Evolutionary conservation across 1,140 invertebrate genomes (phyloP), one percentile per base, ranked within the genome.

Genomic region (Diorhabda elongata): DNA sequence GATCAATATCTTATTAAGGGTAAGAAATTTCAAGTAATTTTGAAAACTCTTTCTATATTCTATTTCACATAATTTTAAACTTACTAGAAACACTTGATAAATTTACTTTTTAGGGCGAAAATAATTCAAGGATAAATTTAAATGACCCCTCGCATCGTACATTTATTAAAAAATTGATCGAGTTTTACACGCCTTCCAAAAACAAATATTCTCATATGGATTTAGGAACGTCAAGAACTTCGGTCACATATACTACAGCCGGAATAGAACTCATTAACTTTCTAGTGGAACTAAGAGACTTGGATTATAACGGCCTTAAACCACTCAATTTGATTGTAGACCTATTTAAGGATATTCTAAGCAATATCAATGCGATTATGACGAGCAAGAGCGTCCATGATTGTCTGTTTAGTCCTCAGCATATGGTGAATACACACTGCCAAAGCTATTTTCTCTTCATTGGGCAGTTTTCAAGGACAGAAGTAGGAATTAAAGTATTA

Each of bases 371-470:
- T 44, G 87, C 90, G 26, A 91, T 97, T 44, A 86, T 87, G 43
- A 87, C 85, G 6, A 85, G 90, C 9, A 86, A 87, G 74, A 90
- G 91, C 68, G 90, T 92, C 0, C 91, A 95, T 76, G 93, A 97
- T 78, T 93, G 92, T 73, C 82, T 96, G 1, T 92, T 98, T 70
- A 96, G 93, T 80, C 94, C 95, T 0, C 88, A 91, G 69, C 91
- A 93, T 78, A 89, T 98, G 84, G 86, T 88, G 62, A 93, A 90
- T 71, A 96, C 94, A 4, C 91, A 95, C 79, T 93, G 92, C 79
- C 94, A 97, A 80, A 91, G 92, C 80, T 98, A 98, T 83, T 98
- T 98, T 80, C 83, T 98, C 2, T 93, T 97, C 75, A 88, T 98
- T 62, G 96, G 96, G 2, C 90, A 92, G 71, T 84, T 98, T 66